Evolutionary conservation across 2,113 vertebrate genomes (phyloP).

Genomic region (Nipponia nippon): DNA sequence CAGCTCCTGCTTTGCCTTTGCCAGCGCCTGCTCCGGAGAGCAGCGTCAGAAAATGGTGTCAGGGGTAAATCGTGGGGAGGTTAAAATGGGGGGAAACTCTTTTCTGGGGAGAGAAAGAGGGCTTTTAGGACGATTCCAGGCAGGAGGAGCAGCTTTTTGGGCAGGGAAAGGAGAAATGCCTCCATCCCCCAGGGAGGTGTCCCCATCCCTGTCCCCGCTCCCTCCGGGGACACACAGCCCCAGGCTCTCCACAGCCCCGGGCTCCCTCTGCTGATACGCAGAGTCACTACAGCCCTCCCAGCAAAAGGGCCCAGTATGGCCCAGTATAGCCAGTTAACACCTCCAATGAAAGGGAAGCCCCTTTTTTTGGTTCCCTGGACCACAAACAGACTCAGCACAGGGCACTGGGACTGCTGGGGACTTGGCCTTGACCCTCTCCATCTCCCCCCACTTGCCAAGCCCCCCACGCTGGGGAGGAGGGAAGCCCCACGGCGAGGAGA

Average conservation of each 20-base stretch:
- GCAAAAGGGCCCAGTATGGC: neutral
- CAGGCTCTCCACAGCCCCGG: neutral
- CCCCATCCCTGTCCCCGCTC: neutral
- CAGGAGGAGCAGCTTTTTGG: neutral
- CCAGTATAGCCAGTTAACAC: neutral
- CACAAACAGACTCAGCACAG: neutral
- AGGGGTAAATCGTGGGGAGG: fast-evolving
- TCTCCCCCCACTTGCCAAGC: neutral
- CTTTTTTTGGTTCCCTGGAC: neutral
- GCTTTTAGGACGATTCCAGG: neutral
- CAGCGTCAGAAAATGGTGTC: neutral
- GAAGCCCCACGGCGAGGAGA: neutral
- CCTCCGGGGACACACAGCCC: neutral
- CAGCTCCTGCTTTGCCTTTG: neutral
- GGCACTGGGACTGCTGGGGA: neutral
- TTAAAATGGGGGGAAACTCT: neutral
- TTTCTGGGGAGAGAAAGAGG: neutral
- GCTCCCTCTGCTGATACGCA: constrained; percentile 49
- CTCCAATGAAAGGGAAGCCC: neutral
- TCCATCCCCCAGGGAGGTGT: neutral
- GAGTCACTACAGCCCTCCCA: constrained; percentile 37
- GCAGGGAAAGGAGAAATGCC: neutral
- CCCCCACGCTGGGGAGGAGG: neutral
- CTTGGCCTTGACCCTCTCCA: neutral
- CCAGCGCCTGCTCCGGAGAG: neutral